A percentile compares a stretch with the other conserved stretches of the same genome.
Evolutionary conservation across 2,888 invertebrate species (phyloP).

Genomic region (Dryobotodes eremita): DNA sequence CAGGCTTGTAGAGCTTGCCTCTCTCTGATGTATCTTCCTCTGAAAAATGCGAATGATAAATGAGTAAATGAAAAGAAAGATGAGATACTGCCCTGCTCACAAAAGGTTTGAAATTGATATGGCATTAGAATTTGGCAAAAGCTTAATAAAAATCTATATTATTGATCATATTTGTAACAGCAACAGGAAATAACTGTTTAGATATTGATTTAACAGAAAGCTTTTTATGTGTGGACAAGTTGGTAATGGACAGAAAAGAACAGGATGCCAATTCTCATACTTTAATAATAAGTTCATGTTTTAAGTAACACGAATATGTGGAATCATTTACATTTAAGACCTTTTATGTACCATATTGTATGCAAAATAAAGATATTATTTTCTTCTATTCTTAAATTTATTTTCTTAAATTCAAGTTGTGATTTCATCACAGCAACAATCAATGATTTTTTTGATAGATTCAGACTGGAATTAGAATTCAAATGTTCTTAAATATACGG

Average conservation of each 20-base stretch:
- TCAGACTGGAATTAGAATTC: not conserved
- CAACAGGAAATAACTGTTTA: too few relatives aligned
- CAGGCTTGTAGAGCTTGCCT: constrained; percentile 98
- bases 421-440: not conserved
- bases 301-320: too few relatives aligned
- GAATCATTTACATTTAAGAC: too few relatives aligned
- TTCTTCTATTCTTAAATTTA: too few relatives aligned
- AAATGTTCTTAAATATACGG: not conserved
- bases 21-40: constrained; percentile 97
- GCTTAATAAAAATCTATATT: too few relatives aligned
- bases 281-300: too few relatives aligned
- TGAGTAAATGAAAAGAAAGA: not conserved
- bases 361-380: too few relatives aligned
- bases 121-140: not conserved
- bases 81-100: too few relatives aligned
- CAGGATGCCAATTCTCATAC: too few relatives aligned
- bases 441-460: not conserved
- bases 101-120: not conserved
- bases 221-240: not conserved
- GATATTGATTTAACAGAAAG: not conserved
- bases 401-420: not conserved
- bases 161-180: too few relatives aligned
- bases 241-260: not conserved
- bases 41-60: constrained; percentile 71
- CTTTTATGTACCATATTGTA: too few relatives aligned